A percentile compares a stretch with the other conserved stretches of the same genome.
Conservation (phyloP, 2,797 vertebrate species). For the Tympanoctomys barrerae region DNA sequence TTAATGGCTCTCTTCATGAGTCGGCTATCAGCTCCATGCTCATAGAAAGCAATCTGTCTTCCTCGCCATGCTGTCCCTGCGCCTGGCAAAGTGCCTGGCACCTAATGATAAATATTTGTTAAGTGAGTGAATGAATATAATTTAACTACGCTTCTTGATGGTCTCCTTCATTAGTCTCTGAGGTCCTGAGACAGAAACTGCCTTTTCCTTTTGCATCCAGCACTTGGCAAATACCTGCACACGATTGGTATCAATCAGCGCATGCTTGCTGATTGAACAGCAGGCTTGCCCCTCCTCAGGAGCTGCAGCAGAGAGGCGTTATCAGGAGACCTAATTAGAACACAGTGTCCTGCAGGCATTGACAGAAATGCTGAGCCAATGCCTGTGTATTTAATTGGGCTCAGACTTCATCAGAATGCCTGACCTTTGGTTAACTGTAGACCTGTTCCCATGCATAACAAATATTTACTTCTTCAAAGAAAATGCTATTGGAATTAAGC, state of each 20-base stretch:
- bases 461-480: conserved; percentile 35
- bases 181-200: background rate
- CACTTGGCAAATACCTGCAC: background rate
- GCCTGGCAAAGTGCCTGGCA: conserved; percentile 66
- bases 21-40: background rate
- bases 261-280: background rate
- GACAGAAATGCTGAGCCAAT: conserved; percentile 26
- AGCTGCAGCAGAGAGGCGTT: background rate
- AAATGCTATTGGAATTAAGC: background rate
- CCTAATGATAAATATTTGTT: conserved; percentile 60
- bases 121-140: conserved; percentile 47
- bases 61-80: conserved; percentile 1
- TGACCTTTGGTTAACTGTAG: background rate
- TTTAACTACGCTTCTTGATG: conserved; percentile 30
- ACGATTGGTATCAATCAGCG: background rate
- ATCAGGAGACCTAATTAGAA: conserved; percentile 40
- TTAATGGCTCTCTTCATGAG: conserved; percentile 22
- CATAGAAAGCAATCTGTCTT: conserved; percentile 41
- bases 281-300: background rate
- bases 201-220: background rate
- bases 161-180: conserved; percentile 46
- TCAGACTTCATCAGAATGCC: background rate
- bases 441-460: background rate
- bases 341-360: background rate
- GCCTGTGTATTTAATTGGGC: conserved; percentile 8